Percentiles rank a stretch among this genome's conserved stretches.
phyloP scores from a whole-genome alignment of 2,113 vertebrate genomes.

The Entomyzon cyanotis region DNA sequence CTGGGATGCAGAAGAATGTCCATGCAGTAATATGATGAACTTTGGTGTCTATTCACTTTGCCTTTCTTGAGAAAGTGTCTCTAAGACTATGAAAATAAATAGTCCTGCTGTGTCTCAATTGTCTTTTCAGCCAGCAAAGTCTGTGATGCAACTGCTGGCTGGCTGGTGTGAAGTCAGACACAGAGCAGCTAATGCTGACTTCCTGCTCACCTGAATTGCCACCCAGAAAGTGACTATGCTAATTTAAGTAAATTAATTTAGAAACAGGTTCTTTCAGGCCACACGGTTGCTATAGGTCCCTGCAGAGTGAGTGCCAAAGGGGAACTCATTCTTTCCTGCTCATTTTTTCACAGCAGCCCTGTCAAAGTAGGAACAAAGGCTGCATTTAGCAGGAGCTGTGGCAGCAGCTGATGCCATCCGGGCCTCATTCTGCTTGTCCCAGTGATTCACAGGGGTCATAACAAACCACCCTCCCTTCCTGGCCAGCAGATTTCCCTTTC shows the following conservation, averaged over 20 bases:
- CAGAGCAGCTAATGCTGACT: not conserved
- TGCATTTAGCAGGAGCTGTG: not conserved
- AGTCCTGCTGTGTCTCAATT: not conserved
- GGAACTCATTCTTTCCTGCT: not conserved
- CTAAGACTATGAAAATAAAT: not conserved
- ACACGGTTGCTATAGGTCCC: not conserved
- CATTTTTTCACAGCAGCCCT: not conserved
- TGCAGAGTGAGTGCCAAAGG: not conserved
- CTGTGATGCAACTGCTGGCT: not conserved
- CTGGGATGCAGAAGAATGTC: not conserved
- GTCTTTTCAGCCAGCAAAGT: not conserved
- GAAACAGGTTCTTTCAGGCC: not conserved
- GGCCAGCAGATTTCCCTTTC: not conserved
- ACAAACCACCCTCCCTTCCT: not conserved
- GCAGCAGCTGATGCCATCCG: not conserved
- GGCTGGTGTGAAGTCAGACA: not conserved
- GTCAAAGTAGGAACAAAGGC: not conserved
- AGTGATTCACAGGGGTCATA: not conserved
- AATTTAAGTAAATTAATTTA: not conserved
- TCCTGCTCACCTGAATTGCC: not conserved
- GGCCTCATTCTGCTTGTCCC: not conserved
- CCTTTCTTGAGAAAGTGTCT: not conserved
- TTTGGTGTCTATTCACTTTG: not conserved
- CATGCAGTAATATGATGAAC: not conserved
- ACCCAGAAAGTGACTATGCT: not conserved